Evolutionary conservation across 2,888 invertebrate species (phyloP), one percentile per base, ranked within the genome.

Genomic region (Mimumesa dahlbomi): DNA sequence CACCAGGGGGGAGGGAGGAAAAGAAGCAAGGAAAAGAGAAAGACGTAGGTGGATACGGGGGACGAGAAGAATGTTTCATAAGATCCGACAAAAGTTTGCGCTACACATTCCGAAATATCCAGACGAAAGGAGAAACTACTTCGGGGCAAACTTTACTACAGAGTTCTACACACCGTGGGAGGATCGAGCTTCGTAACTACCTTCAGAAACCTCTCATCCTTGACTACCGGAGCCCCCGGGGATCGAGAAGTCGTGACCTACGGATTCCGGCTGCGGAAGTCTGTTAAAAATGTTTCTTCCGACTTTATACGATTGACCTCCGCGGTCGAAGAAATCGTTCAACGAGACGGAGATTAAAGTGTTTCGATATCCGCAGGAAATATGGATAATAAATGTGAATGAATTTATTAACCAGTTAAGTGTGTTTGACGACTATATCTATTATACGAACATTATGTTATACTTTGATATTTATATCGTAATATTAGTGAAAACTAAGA

Each of bases 121-220:
- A 48, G 53, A 58, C 62, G 61, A 52, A 31, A 52, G 61, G 54
- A 64, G 71, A 64, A 78, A 78, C 75, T 78, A 67, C 50, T 59
- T 42, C n/a, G n/a, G 38, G 38, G 45, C 45, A 48, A 77, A 77
- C 56, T 78, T 59, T 34, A n/a, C 29, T 3, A 16, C 2, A 25
- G 50, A 69, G 66, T 73, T 72, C 29, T 21, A 2, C n/a, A 59
- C 40, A 64, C 50, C 52, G 57, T 13, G 57, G 34, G 42, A 58
- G 50, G 54, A 69, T 58, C 62, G 49, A 58, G 40, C 57, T 18
- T n/a, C 45, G 36, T 69, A 67, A 69, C 59, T 66, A 61, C 56
- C 50, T 56, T 31, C 48, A 34, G 57, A 16, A 50, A 48, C 34
- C 53, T 18, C 14, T 4, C 50, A 2, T 38, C 54, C 19, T 21